These are phyloP conservation scores for Choristoneura fumiferana DNA, from an alignment of 1,140 invertebrate genomes.

Conservation along the genomic window DNA sequence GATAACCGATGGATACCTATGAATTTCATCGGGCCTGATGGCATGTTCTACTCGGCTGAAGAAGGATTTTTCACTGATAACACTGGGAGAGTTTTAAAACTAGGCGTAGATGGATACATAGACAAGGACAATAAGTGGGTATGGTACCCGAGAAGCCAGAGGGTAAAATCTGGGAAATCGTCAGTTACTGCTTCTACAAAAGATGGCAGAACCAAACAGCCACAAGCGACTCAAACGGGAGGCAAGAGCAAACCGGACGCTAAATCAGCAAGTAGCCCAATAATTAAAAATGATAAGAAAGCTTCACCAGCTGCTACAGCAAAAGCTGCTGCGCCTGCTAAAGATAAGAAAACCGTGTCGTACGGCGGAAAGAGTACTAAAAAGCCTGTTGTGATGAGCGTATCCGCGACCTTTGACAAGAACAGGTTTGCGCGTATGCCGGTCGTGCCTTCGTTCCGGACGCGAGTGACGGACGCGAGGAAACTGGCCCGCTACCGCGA, in stretches of 20 bases:
- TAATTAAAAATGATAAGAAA: slow-evolving; percentile 23
- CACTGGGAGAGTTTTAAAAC: slow-evolving; percentile 43
- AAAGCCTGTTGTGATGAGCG: slow-evolving; percentile 47
- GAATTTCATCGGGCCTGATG: slow-evolving; percentile 67
- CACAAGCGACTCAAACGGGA: slow-evolving; percentile 24
- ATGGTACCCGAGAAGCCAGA: slow-evolving; percentile 45
- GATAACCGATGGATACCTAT: slow-evolving; percentile 68
- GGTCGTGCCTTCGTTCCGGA: slow-evolving; percentile 20
- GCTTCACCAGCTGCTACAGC: slow-evolving; percentile 1
- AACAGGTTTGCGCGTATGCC: slow-evolving; percentile 22
- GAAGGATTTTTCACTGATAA: slow-evolving; percentile 60
- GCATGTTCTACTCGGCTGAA: slow-evolving; percentile 61
- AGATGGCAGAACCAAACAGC: slow-evolving; percentile 11
- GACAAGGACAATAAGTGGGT: slow-evolving; percentile 67
- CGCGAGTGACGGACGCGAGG: slow-evolving; percentile 33
- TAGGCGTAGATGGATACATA: slow-evolving; percentile 66
- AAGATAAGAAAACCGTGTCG: slow-evolving; percentile 41
- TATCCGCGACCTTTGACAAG: slow-evolving; percentile 41
- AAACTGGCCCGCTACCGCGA: slow-evolving; percentile 56
- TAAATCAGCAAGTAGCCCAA: slow-evolving; percentile 12
- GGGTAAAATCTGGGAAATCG: slow-evolving; percentile 11
- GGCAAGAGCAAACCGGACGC: slow-evolving; percentile 1
- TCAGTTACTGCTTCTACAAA: slow-evolving; percentile 28
- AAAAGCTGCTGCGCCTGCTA: background rate
- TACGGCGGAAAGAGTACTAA: slow-evolving; percentile 35